Conservation (phyloP, 2,113 vertebrate species). For the Coturnix japonica region DNA sequence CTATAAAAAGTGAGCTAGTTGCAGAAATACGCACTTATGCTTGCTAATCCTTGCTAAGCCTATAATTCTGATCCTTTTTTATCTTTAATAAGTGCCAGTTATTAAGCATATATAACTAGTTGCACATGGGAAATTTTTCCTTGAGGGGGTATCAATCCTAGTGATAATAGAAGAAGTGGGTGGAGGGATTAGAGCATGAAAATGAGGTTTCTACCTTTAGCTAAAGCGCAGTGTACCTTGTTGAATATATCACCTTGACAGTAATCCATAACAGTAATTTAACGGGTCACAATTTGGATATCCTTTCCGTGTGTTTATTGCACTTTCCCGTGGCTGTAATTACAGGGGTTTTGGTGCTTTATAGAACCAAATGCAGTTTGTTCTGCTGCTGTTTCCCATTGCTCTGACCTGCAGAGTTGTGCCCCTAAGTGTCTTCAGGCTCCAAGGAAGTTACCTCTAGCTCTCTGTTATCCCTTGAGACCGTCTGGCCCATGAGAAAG, state of each 20-base stretch:
- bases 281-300: constrained; percentile 25
- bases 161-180: constrained; percentile 55
- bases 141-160: constrained; percentile 39
- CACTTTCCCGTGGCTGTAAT: background rate
- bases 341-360: background rate
- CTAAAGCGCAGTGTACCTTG: constrained; percentile 40
- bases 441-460: background rate
- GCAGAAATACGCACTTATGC: constrained; percentile 47
- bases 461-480: background rate
- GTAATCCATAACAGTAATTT: constrained; percentile 49
- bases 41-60: constrained; percentile 65
- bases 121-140: constrained; percentile 52
- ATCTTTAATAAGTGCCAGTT: constrained; percentile 62
- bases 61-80: constrained; percentile 69
- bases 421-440: background rate
- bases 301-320: background rate
- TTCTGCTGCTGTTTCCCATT: background rate
- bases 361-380: background rate
- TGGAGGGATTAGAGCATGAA: constrained; percentile 48
- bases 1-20: constrained; percentile 71
- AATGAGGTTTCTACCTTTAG: constrained; percentile 59
- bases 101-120: constrained; percentile 65
- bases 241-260: constrained; percentile 38
- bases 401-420: background rate
- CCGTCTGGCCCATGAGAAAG: background rate